Base-by-base conservation (phyloP, 2,888 invertebrate genomes). In the Atethmia centrago region DNA sequence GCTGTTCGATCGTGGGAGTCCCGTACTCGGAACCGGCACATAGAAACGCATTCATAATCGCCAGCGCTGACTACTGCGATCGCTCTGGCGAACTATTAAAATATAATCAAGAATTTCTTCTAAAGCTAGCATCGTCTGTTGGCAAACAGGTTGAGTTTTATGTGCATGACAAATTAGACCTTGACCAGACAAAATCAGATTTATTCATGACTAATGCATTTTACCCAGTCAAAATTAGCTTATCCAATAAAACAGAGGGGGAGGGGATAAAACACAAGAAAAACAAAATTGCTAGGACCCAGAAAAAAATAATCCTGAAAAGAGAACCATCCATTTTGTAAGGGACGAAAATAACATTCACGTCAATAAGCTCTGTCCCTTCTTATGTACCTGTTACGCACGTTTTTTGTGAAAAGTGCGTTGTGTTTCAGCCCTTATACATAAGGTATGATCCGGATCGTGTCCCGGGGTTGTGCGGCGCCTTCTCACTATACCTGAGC, bases 401-500 rank as follows among this genome's bases (percentile, higher is more conserved):
- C 65, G 69, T 81, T 84, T n/a, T 84, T 76, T 77, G 67, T 74
- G 79, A 79, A 84, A 73, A 72, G 82, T 84, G 56, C 72, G 84
- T 82, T 80, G 71, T 85, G 82, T 94, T 95, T 87, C 91, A 96
- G 96, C 95, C 95, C 47, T 86, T 96, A 63, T 95, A 95, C 85
- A 80, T 96, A 77, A 91, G 96, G 77, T 96, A 94, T 88, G 96
- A 96, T 87, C 94, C 93, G 47, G 91, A 95, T 82, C 93, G 95
- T 56, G 90, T 96, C 49, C 96, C 96, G 40, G 96, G 96, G 2
- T 87, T 96, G 47, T 89, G 89, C 68, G 94, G 94, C n/a, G 83
- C 90, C 81, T 94, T 90, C 80, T 93, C 95, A n/a, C 77, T 96
- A 68, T 95, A 94, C 80, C 89, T 96, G 78, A 96, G 96, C 86